Percentiles rank a stretch among this genome's conserved stretches.
phyloP scores from a whole-genome alignment of 2,888 invertebrate species.

The Oscheius sp. region DNA sequence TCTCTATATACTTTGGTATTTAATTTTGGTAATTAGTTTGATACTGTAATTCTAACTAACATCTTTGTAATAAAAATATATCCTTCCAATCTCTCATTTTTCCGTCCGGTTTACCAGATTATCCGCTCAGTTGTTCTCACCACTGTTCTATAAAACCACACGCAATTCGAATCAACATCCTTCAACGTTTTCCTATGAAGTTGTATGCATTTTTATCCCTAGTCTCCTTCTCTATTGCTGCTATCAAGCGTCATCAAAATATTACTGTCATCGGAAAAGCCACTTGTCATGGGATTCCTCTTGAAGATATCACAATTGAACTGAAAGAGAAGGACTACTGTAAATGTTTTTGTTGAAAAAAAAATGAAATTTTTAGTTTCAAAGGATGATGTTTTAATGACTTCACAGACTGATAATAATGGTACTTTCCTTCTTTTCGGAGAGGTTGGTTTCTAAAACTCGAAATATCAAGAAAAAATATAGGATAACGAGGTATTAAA shows the following conservation, averaged over 20 bases:
- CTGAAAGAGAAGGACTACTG: slow-evolving; percentile 20
- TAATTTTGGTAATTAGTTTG: too few species aligned
- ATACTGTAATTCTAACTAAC: too few species aligned
- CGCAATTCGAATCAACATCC: too few species aligned
- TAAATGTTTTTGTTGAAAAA: neutral
- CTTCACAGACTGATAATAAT: slow-evolving; percentile 2
- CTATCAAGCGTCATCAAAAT: slow-evolving; percentile 13
- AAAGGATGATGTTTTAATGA: slow-evolving; percentile 3
- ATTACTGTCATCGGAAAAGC: slow-evolving; percentile 1
- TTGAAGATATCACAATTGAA: neutral
- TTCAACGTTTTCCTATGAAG: too few species aligned
- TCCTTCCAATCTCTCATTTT: too few species aligned
- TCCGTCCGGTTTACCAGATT: too few species aligned
- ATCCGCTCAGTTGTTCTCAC: too few species aligned
- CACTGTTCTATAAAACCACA: too few species aligned
- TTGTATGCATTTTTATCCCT: too few species aligned
- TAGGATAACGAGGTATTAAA: slow-evolving; percentile 19
- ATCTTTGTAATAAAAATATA: too few species aligned
- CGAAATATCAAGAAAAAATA: neutral
- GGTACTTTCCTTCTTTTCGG: slow-evolving; percentile 4
- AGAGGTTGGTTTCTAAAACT: neutral
- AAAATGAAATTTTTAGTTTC: slow-evolving; percentile 1
- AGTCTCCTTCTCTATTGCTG: too few species aligned
- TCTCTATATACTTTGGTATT: too few species aligned
- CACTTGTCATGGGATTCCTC: slow-evolving; percentile 1